These are phyloP conservation scores for Pantala flavescens DNA, from an alignment of 1,140 invertebrate genomes.

Conservation along the genomic window DNA sequence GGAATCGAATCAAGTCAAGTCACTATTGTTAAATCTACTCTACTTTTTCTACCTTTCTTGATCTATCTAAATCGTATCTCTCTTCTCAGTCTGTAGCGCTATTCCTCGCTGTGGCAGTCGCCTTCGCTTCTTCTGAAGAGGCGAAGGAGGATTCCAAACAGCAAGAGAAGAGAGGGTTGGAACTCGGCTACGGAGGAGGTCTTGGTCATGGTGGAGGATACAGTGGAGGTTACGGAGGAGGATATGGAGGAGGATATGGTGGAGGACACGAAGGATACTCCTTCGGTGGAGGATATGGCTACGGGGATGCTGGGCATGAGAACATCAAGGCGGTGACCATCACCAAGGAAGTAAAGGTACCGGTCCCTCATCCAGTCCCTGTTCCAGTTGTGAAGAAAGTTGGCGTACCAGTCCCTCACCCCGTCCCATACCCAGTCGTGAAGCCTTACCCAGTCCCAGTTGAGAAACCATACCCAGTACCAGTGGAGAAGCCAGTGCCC, in stretches of 20 bases:
- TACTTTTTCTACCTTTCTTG: no score
- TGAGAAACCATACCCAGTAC: conserved; percentile 44
- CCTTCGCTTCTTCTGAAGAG: neutral
- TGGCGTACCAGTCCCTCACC: conserved; percentile 14
- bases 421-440: conserved; percentile 31
- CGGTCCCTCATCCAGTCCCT: neutral
- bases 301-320: no score
- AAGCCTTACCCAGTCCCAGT: conserved; percentile 44
- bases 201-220: neutral
- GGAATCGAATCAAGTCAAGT: no score
- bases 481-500: conserved; percentile 49
- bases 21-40: no score
- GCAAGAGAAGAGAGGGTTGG: neutral
- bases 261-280: no score
- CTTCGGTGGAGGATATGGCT: no score
- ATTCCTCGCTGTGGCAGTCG: neutral
- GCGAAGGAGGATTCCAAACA: conserved; percentile 19
- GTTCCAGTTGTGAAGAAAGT: conserved; percentile 11
- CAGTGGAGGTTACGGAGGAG: no score
- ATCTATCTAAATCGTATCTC: neutral
- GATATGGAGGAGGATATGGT: no score
- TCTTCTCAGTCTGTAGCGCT: neutral
- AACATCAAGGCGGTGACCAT: neutral
- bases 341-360: neutral
- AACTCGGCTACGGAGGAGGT: neutral